Base-by-base conservation (phyloP, 2,888 invertebrate species). In the Junonia oenone region DNA sequence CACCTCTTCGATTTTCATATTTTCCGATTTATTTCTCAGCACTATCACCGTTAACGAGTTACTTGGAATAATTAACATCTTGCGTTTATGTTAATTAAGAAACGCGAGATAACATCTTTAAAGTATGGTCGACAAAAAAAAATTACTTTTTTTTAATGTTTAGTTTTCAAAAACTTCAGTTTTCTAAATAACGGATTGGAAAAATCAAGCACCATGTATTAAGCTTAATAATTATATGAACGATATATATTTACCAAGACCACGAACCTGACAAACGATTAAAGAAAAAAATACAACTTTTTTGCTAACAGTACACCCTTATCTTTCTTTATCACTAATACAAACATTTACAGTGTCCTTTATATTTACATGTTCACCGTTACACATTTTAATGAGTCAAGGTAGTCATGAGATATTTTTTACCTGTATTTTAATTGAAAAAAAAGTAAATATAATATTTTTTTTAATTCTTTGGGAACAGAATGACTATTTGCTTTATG, bases 1-100 rank as follows among this genome's bases (percentile, higher is more conserved):
- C 1, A 68, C 35, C 19, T 61, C 64, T 38, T 66, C 58, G 3
- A 71, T 51, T 13, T 58, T 58, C 63, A 64, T 67, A 38, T 40
- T 53, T 45, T 27, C n/a, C n/a, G 14, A 17, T 22, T 26, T 29
- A n/a, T 33, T 13, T 37, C 9, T 6, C 26, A 37, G 37, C 19
- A 27, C n/a, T 22, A 17, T 11, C 31, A 40, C 47, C 17, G 29
- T 38, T 15, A 19, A 27, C 17, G 19, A 15, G 11, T 13, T 6
- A 43, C 26, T 6, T 17, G 17, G 13, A 14, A 15, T 47, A 40
- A 29, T 19, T 29, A 29, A 37, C n/a, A n/a, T n/a, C 15, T 26
- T 11, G 14, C 13, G 13, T 22, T 15, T 22, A 13, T 43, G 43
- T 13, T 26, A 40, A 35, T 17, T 56, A 13, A 2, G n/a, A 13